Evolutionary conservation across 2,888 invertebrate genomes (phyloP).

Genomic region (Melipona bicolor): DNA sequence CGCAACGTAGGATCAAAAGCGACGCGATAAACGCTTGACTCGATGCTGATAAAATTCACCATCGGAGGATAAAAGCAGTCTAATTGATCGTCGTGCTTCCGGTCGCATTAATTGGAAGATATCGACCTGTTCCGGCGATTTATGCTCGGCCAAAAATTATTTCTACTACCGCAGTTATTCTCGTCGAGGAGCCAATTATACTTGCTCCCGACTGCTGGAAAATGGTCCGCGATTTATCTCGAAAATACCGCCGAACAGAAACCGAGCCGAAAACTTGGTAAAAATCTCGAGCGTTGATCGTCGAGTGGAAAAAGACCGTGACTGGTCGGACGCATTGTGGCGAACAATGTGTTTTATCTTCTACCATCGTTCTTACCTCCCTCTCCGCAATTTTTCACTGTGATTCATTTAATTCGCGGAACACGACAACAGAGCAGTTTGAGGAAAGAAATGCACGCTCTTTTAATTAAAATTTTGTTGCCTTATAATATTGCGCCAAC

Average conservation of each 20-base stretch:
- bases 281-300: background rate
- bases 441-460: background rate
- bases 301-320: background rate
- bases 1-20: background rate
- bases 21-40: constrained; percentile 5
- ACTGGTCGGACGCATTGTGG: background rate
- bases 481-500: no score
- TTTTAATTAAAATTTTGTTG: background rate
- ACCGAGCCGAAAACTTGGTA: background rate
- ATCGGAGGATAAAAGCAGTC: background rate
- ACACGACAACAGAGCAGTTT: background rate
- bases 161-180: background rate
- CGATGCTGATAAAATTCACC: constrained; percentile 8
- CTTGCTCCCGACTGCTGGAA: background rate
- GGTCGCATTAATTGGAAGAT: constrained; percentile 11
- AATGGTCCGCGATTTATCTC: background rate
- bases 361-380: background rate
- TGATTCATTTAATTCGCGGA: background rate
- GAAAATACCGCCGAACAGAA: background rate
- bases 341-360: no score
- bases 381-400: background rate
- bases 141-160: background rate
- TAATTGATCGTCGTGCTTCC: background rate
- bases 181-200: background rate
- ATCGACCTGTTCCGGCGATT: constrained; percentile 2